phyloP scores from a whole-genome alignment of 2,888 invertebrate species.

The Apamea epomidion region DNA sequence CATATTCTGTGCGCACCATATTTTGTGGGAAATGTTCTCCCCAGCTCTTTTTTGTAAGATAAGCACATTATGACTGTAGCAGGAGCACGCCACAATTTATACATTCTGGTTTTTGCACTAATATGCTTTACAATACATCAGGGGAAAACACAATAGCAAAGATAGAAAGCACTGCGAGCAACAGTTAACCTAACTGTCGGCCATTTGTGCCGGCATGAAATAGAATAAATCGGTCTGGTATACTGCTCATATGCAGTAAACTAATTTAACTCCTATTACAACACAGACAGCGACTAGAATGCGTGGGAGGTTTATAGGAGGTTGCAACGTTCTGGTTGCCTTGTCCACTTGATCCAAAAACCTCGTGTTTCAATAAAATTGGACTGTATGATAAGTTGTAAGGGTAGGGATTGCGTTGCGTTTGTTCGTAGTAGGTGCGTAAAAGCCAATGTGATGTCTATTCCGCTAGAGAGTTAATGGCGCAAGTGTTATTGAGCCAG shows the following conservation, averaged over 20 bases:
- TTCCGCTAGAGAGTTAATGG: constrained; percentile 85
- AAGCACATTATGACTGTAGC: constrained; percentile 7
- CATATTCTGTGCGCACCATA: neutral
- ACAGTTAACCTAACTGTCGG: constrained; percentile 87
- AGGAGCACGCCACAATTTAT: constrained; percentile 34
- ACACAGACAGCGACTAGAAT: constrained; percentile 41
- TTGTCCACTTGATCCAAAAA: constrained; percentile 42
- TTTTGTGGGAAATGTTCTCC: neutral
- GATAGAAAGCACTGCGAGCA: constrained; percentile 83
- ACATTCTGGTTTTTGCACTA: constrained; percentile 72
- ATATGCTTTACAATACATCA: constrained; percentile 82
- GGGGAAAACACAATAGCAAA: constrained; percentile 78
- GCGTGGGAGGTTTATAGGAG: constrained; percentile 10
- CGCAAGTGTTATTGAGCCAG: constrained; percentile 87
- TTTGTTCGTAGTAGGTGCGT: constrained; percentile 64
- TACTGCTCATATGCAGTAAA: constrained; percentile 52
- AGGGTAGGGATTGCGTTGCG: constrained; percentile 70
- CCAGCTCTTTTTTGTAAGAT: constrained; percentile 2
- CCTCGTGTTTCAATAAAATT: constrained; percentile 62
- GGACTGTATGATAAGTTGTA: constrained; percentile 67
- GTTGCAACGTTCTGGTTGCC: constrained; percentile 25
- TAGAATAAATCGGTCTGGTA: constrained; percentile 81
- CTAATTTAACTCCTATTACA: constrained; percentile 48
- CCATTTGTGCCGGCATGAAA: constrained; percentile 84
- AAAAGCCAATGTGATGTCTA: constrained; percentile 78